Evolutionary conservation across 2,113 vertebrate genomes (phyloP), one percentile per base, ranked within the genome.

Genomic region (Ciconia maguari): DNA sequence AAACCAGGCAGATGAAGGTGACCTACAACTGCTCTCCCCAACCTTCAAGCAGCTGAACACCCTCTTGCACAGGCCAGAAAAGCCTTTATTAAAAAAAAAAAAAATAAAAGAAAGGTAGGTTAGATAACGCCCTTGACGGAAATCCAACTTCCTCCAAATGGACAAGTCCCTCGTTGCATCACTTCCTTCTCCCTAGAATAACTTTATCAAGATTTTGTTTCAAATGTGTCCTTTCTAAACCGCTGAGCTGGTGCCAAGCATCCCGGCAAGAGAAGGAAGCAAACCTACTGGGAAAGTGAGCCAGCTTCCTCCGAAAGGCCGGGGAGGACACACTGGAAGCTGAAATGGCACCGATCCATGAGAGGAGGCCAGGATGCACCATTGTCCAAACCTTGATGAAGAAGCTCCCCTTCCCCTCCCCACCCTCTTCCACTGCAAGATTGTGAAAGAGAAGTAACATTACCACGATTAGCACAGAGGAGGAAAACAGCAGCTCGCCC

Each of bases 151-250:
- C 97, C 97, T 97, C 86, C 96, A 89, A 93, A 48, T 57, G 96
- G 90, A 93, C 93, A 93, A 96, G 95, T 90, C 94, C 84, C 92
- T 96, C 36, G 22, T 95, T 97, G 96, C 97, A 95, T 96, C 96
- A 97, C 96, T 97, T 97, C 97, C 97, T 95, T 93, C 93, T 97
- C 75, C 93, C 88, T 71, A 97, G 96, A 96, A 96, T 94, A 94
- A 92, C 96, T 90, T 81, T 87, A 95, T 52, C 64, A 65, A 68
- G 93, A 72, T 70, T 90, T 86, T 85, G 41, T 52, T 77, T 88
- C 92, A 42, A 71, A 34, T 4, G 24, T 10, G 68, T 76, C 90
- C 62, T 16, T 48, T 62, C 83, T 58, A 46, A 93, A 87, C 55
- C 1, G 19, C 92, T 66, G 91, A 94, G 91, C 89, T 62, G 61